Evolutionary conservation across 2,113 vertebrate species (phyloP), one percentile per base, ranked within the genome.

Genomic region (Heterocephalus glaber): DNA sequence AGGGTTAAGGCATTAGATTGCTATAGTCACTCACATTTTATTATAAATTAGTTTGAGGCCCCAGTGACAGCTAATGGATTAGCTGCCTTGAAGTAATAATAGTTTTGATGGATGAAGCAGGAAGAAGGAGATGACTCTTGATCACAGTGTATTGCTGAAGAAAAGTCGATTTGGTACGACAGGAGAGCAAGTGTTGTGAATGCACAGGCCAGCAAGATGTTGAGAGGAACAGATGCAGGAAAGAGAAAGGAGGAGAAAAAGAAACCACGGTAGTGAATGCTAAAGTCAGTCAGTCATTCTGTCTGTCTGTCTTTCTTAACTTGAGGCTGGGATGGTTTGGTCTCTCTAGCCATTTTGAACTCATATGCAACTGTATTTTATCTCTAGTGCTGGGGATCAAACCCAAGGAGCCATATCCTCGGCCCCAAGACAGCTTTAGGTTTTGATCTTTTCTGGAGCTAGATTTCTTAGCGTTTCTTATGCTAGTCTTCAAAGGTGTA

Each of bases 1-100:
- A 63, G 63, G 63, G 56, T 80, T 92, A 90, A 92, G 81, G 30
- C 3, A 79, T 93, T 91, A 91, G 61, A 79, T 96, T 93, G 82
- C 52, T 92, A 72, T 95, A 89, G 87, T 97, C 74, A 96, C 41
- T 96, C 60, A 95, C 68, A 96, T 96, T 93, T 93, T 95, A 86
- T 93, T 95, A 89, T 68, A 93, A 94, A 93, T 92, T 96, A 93
- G 63, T 88, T 92, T 92, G 88, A 90, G 38, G 61, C 16, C 41
- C 61, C 81, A 81, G 0, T 96, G 91, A 93, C 38, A 94, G 80
- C 56, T 74, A 87, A 92, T 95, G 58, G 49, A 92, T 92, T 92
- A 90, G 89, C 87, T 94, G 54, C 60, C 60, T 87, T 94, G 44
- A 68, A 58, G 38, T 52, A 87, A 84, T 84, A 89, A 70, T 58